phyloP scores from a whole-genome alignment of 2,888 invertebrate species.

The Dasypolia templi region DNA sequence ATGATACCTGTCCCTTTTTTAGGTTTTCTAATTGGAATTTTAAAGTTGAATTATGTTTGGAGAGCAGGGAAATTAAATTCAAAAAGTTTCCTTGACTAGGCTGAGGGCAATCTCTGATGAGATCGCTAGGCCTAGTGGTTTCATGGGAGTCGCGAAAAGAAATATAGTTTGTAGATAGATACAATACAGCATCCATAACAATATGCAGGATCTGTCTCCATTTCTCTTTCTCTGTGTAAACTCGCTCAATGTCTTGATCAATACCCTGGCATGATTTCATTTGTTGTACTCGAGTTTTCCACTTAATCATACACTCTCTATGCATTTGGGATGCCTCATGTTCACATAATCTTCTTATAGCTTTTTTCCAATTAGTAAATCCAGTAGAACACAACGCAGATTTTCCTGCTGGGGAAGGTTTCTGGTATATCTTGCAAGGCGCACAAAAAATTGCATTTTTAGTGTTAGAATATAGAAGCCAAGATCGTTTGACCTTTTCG shows the following conservation, averaged over 20 bases:
- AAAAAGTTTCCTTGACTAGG: not conserved
- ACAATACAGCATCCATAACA: constrained; percentile 65
- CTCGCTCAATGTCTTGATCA: constrained; percentile 60
- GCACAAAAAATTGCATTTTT: constrained; percentile 61
- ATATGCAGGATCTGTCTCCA: constrained; percentile 64
- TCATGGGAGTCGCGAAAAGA: not conserved
- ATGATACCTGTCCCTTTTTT: not conserved
- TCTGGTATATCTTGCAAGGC: constrained; percentile 58
- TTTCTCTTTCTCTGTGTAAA: constrained; percentile 59
- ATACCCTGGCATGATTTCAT: constrained; percentile 61
- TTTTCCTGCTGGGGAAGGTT: not conserved
- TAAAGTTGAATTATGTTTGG: constrained; percentile 60
- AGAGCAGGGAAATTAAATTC: constrained; percentile 64
- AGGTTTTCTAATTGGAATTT: not conserved
- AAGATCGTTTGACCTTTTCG: constrained; percentile 63
- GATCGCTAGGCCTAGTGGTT: not conserved
- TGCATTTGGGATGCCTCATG: constrained; percentile 44
- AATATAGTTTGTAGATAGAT: constrained; percentile 61
- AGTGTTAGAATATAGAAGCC: constrained; percentile 61
- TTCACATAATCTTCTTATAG: constrained; percentile 56
- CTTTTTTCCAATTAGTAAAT: constrained; percentile 62
- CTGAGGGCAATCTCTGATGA: not conserved
- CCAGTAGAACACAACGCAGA: constrained; percentile 25
- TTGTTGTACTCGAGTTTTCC: constrained; percentile 60
- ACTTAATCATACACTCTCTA: constrained; percentile 61